These are phyloP conservation scores for Nysson spinosus DNA, from an alignment of 2,888 invertebrate genomes.

Conservation along the genomic window DNA sequence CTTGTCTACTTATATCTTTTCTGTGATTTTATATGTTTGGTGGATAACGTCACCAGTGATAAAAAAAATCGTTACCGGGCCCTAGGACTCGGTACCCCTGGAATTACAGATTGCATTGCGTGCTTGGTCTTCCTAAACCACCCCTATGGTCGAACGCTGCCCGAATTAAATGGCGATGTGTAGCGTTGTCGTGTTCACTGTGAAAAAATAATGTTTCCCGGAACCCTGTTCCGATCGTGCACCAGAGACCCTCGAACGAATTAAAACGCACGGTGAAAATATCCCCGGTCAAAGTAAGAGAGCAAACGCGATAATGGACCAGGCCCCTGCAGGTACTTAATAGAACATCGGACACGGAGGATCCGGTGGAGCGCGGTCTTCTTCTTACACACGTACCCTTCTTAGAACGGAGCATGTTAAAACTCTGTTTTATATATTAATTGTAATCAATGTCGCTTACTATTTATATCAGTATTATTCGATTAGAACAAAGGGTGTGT, in stretches of 20 bases:
- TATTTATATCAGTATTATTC: constrained; percentile 35
- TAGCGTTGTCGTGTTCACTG: constrained; percentile 63
- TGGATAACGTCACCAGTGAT: no score
- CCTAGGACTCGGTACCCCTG: no score
- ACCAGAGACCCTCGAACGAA: constrained; percentile 28
- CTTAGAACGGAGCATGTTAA: constrained; percentile 31
- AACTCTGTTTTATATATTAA: constrained; percentile 30
- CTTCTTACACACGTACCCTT: constrained; percentile 44
- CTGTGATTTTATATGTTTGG: no score
- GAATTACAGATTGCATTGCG: no score
- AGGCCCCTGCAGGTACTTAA: constrained; percentile 73
- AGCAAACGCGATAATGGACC: constrained; percentile 68
- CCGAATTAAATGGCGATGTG: constrained; percentile 60
- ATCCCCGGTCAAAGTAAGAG: constrained; percentile 33
- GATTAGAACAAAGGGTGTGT: constrained; percentile 28
- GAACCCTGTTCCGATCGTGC: constrained; percentile 35
- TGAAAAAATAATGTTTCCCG: constrained; percentile 59
- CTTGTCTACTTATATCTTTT: no score
- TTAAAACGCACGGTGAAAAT: constrained; percentile 29
- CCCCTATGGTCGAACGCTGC: no score
- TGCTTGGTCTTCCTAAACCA: no score
- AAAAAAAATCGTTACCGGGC: no score
- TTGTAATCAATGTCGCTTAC: constrained; percentile 32
- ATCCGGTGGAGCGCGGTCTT: constrained; percentile 51
- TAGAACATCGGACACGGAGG: constrained; percentile 22